Percentiles rank a stretch among this genome's conserved stretches.
These are phyloP conservation scores for Bombus pyrosoma DNA, from an alignment of 1,140 invertebrate genomes.

Conservation along the genomic window DNA sequence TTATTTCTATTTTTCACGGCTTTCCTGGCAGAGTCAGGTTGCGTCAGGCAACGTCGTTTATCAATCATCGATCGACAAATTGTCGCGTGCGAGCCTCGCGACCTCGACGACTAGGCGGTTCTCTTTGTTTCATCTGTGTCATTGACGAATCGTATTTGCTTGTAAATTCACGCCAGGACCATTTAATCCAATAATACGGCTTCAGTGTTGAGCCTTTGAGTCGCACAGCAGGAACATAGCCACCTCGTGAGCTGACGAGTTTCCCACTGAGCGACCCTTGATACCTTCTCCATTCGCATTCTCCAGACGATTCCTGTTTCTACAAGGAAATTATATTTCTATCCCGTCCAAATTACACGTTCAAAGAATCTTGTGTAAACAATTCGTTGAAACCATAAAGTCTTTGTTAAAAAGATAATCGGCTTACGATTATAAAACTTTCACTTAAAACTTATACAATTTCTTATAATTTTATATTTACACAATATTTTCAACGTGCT, in stretches of 20 bases:
- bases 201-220: conserved; percentile 53
- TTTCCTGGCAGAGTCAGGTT: background rate
- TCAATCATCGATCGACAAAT: conserved; percentile 1
- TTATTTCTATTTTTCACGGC: background rate
- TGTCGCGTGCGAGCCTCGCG: background rate
- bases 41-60: background rate
- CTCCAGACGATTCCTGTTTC: conserved; percentile 13
- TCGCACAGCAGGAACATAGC: conserved; percentile 64
- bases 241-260: conserved; percentile 60
- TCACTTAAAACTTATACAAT: too few relatives aligned
- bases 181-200: conserved; percentile 68
- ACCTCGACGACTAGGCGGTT: too few relatives aligned
- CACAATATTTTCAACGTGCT: too few relatives aligned
- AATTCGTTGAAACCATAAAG: too few relatives aligned
- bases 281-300: conserved; percentile 41
- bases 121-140: conserved; percentile 1
- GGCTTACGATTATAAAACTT: too few relatives aligned
- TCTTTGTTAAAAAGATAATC: too few relatives aligned
- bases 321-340: background rate
- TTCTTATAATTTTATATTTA: too few relatives aligned
- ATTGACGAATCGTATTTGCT: conserved; percentile 24
- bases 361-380: too few relatives aligned
- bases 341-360: too few relatives aligned
- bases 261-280: conserved; percentile 62
- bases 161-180: conserved; percentile 31